These are phyloP conservation scores for Dolichopus griseipennis DNA, from an alignment of 2,888 invertebrate species.

Conservation along the genomic window DNA sequence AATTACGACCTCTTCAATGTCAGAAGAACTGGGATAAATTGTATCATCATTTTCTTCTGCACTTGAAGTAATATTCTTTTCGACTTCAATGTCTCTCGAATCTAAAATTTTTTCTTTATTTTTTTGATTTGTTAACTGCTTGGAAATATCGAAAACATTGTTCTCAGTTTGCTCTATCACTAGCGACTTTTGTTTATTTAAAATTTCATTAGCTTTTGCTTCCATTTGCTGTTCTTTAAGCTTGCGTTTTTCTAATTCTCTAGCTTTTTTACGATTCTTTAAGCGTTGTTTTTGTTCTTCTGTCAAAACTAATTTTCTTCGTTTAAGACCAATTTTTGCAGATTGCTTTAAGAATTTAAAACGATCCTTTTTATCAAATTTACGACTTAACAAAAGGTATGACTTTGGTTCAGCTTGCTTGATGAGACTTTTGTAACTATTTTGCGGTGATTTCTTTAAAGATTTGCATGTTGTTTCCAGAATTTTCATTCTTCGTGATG, in stretches of 20 bases:
- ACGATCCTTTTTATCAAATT: constrained; percentile 32
- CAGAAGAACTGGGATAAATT: not conserved
- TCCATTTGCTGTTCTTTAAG: constrained; percentile 18
- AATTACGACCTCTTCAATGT: constrained; percentile 24
- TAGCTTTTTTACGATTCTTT: constrained; percentile 29
- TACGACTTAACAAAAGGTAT: constrained; percentile 38
- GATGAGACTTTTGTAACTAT: constrained; percentile 42
- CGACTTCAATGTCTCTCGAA: not conserved
- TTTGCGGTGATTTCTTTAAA: constrained; percentile 36
- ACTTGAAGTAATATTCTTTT: not conserved
- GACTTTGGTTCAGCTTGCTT: constrained; percentile 41
- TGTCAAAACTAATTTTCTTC: constrained; percentile 36
- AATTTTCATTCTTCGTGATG: not conserved
- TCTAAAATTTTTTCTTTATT: not conserved
- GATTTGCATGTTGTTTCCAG: not conserved
- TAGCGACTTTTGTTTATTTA: not conserved
- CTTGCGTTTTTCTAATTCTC: not conserved
- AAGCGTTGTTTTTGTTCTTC: constrained; percentile 36
- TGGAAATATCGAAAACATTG: not conserved
- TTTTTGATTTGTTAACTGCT: not conserved
- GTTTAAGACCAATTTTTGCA: constrained; percentile 25
- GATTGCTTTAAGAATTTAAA: constrained; percentile 29
- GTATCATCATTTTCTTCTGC: not conserved
- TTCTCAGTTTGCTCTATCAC: not conserved
- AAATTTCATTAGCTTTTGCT: constrained; percentile 18